Base-by-base conservation (phyloP, 2,888 invertebrate species). In the Plebejus melissa region DNA sequence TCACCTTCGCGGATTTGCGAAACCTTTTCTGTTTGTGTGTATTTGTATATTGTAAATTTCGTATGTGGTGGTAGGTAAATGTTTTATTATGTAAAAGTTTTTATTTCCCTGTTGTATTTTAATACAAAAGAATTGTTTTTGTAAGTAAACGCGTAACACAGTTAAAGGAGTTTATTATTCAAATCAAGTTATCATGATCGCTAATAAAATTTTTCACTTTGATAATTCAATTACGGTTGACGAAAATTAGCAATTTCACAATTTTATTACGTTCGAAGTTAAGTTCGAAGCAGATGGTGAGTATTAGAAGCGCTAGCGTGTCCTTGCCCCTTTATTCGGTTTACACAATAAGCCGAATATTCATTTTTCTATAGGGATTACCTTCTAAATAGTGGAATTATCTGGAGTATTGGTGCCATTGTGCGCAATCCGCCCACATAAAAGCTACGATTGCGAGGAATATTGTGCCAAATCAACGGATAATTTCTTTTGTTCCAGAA, bases 351-450 rank as follows among this genome's bases (percentile, higher is more conserved):
- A 88, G 83, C 83, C 79, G 81, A 89, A 90, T 86, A 85, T 86
- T 89, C 87, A 87, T 90, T 90, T 92, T 92, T 91, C 87, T 91
- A 87, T 91, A 87, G 89, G 88, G 88, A 89, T 92, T 91, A 91
- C 88, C 87, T 82, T 85, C 87, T 88, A 87, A 90, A 87, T 89
- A 89, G 87, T 86, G 86, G 22, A 22, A 86, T 65, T 89, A 91
- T 88, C 88, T 72, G 75, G 87, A 84, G 90, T 80, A 87, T 90
- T 88, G 85, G 83, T 82, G 85, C 84, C 83, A 88, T 91, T 91
- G 81, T 81, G 74, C 76, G 76, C 76, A 78, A 76, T 79, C 80
- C 81, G 77, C 82, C 81, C 81, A 80, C 81, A 81, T 79, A 76
- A 76, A 78, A 78, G 79, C 77, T 76, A 46, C 54, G 54, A 16